phyloP scores from a whole-genome alignment of 2,888 invertebrate species.

The Morpho helenor region DNA sequence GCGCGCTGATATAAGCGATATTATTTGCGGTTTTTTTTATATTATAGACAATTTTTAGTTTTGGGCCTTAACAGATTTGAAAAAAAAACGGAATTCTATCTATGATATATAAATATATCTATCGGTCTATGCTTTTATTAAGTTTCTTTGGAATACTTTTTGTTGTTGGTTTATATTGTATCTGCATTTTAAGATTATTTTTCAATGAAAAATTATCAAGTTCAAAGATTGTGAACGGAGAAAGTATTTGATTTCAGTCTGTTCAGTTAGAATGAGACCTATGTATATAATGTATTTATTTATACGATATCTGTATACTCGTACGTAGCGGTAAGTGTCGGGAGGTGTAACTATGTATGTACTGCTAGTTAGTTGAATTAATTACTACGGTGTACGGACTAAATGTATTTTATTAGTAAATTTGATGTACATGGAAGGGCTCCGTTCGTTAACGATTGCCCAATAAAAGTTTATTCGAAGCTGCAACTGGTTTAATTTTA shows the following conservation, averaged over 20 bases:
- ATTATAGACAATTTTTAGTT: too few species aligned
- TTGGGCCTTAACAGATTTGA: too few species aligned
- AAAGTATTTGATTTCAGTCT: neutral
- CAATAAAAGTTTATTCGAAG: slow-evolving; percentile 75
- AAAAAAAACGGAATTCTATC: too few species aligned
- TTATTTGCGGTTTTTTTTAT: too few species aligned
- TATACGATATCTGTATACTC: slow-evolving; percentile 35
- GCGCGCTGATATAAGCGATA: neutral
- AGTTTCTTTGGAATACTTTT: too few species aligned
- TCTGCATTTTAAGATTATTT: too few species aligned
- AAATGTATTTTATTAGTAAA: slow-evolving; percentile 60
- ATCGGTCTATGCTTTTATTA: too few species aligned
- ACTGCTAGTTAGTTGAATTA: slow-evolving; percentile 52
- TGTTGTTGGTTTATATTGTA: too few species aligned
- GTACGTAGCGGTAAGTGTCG: slow-evolving; percentile 22
- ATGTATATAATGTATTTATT: slow-evolving; percentile 41
- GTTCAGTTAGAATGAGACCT: slow-evolving; percentile 1
- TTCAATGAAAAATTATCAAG: neutral
- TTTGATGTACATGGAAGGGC: slow-evolving; percentile 66
- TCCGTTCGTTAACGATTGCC: too few species aligned
- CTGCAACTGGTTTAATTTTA: slow-evolving; percentile 50
- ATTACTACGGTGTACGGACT: slow-evolving; percentile 34
- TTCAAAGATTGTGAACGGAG: too few species aligned
- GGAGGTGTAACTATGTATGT: slow-evolving; percentile 26
- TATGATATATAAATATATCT: too few species aligned